Base-by-base conservation (phyloP, 23 tunicate genomes). In the Styela clava region DNA sequence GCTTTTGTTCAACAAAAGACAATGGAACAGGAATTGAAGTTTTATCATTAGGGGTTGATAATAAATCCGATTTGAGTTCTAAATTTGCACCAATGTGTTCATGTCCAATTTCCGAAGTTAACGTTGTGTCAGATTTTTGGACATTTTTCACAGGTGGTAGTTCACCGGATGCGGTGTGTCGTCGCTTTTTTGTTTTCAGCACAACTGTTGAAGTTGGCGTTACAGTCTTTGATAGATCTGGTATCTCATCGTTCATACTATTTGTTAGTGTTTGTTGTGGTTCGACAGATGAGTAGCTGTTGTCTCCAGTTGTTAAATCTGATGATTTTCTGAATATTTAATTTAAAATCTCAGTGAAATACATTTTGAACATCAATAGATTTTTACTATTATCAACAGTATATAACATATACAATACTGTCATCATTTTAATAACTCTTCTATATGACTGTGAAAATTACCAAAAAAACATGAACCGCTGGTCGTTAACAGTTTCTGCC, bases 1-100 rank as follows among this genome's bases (percentile, higher is more conserved):
- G 85, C 22, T 52, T 71, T 33, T 86, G 89, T 2, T 89, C 89
- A 24, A 85, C 64, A 61, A 70, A 89, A 21, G 95, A 89, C 44
- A 81, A 29, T 2, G 95, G 95, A 52, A 89, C 95, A 31, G 95
- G 95, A 61, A 89, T 76, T 9, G 22, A 37, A 65, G 30, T 22
- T 73, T 73, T 73, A 21, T 76, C 65, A 22, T 20, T n/a, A 31
- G 77, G 32, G 18, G 56, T 44, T 12, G 12, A 44, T 44, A 44
- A 44, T 5, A 44, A 5, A 44, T 44, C 56, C 12, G 56, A 44
- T 44, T 44, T 44, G 12, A 5, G 56, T 7, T 44, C 56, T 5
- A 5, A 44, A 12, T 44, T 44, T 44, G 56, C 56, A 5, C 9
- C 56, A 44, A 44, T 44, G 7, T 12, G 56, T 7, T 44, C 56